Conservation (phyloP, 2,888 invertebrate genomes). For the Sminthurides aquaticus region DNA sequence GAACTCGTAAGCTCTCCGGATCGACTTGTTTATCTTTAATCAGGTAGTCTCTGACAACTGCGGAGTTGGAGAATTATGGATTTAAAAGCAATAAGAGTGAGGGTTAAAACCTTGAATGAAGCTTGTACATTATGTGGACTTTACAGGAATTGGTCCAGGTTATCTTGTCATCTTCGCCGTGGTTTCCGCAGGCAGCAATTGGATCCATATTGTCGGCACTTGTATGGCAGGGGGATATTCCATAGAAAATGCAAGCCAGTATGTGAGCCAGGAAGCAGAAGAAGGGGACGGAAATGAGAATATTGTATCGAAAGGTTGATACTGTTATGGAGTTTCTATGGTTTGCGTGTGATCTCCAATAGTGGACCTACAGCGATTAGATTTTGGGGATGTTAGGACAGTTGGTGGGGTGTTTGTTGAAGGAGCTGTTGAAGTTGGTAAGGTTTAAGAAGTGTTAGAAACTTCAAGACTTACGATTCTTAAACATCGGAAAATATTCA, state of each 20-base stretch:
- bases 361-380: constrained; percentile 23
- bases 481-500: constrained; percentile 11
- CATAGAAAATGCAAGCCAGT: constrained; percentile 38
- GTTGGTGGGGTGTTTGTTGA: too few species aligned
- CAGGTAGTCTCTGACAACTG: too few species aligned
- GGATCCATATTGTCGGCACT: too few species aligned
- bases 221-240: constrained; percentile 30
- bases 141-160: constrained; percentile 22
- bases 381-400: too few species aligned
- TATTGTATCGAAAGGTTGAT: constrained; percentile 34
- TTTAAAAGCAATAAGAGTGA: too few species aligned
- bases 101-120: too few species aligned
- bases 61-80: too few species aligned
- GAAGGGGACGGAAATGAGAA: constrained; percentile 31
- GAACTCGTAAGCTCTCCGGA: constrained; percentile 11
- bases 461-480: constrained; percentile 20
- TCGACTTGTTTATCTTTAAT: not conserved
- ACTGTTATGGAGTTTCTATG: constrained; percentile 30
- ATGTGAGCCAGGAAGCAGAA: constrained; percentile 38
- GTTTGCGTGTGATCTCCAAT: constrained; percentile 22
- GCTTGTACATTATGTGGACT: too few species aligned
- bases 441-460: too few species aligned
- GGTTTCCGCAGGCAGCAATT: not conserved
- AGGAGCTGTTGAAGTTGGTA: too few species aligned
- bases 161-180: not conserved